These are phyloP conservation scores for Dendrocincla fuliginosa DNA, from an alignment of 2,797 vertebrate genomes.

Conservation along the genomic window DNA sequence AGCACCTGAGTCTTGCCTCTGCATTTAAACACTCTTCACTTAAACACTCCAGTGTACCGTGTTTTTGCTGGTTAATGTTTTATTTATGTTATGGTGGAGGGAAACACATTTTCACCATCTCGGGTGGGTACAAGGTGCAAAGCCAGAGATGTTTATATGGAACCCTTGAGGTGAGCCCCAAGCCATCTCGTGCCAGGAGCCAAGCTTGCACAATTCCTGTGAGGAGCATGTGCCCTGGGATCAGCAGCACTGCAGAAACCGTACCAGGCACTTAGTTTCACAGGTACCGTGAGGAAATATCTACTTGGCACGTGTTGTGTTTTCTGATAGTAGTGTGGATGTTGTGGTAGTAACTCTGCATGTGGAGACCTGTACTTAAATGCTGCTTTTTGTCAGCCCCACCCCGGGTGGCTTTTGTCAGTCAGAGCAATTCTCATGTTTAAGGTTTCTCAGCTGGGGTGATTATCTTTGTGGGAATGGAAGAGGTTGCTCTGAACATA, in stretches of 20 bases:
- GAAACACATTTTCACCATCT: background rate
- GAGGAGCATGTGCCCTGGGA: fast-evolving
- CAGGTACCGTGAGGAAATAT: background rate
- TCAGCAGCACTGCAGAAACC: background rate
- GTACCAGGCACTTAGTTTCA: background rate
- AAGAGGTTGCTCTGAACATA: background rate
- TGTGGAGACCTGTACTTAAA: background rate
- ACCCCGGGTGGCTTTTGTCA: background rate
- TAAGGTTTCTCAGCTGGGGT: background rate
- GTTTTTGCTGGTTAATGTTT: background rate
- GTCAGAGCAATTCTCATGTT: background rate
- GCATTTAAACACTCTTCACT: background rate
- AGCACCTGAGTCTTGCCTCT: background rate
- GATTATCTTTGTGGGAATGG: background rate
- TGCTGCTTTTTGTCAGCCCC: background rate
- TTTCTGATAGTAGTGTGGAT: background rate
- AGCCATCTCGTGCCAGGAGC: background rate
- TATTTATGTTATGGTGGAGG: background rate
- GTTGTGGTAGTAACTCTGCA: background rate
- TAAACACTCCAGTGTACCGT: background rate
- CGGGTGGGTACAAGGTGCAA: background rate
- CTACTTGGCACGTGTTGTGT: background rate
- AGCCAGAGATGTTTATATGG: background rate
- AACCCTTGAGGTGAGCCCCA: background rate
- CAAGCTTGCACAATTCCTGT: background rate